Evolutionary conservation across 2,113 vertebrate species (phyloP).

Genomic region (Odobenus rosmarus): DNA sequence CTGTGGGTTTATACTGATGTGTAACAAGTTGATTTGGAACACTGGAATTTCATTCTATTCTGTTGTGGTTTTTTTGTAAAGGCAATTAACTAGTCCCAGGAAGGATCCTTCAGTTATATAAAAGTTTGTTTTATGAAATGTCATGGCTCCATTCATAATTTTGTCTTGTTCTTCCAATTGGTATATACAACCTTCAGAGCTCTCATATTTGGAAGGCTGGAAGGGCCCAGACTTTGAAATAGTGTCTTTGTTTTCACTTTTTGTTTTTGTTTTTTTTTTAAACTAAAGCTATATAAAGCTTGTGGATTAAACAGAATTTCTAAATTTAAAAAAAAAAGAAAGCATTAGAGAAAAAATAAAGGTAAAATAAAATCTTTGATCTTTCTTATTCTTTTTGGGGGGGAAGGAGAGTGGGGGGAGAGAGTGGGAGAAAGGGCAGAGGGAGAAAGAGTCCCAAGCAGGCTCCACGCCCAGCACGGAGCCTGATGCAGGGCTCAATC

Average conservation of each 20-base stretch:
- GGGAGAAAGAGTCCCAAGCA: not conserved
- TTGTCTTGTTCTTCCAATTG: slow-evolving; percentile 85
- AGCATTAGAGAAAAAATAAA: not conserved
- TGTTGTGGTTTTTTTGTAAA: slow-evolving; percentile 79
- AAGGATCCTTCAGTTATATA: slow-evolving; percentile 83
- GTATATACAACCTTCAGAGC: slow-evolving; percentile 84
- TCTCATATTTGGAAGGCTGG: slow-evolving; percentile 88
- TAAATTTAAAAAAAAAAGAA: slow-evolving; percentile 91
- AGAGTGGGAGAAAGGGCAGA: not conserved
- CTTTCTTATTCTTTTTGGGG: not conserved
- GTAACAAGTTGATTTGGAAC: slow-evolving; percentile 86
- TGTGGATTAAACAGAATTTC: slow-evolving; percentile 92
- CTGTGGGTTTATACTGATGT: slow-evolving; percentile 82
- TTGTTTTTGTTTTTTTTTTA: slow-evolving; percentile 84
- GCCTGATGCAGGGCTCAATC: not conserved
- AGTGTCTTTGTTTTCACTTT: slow-evolving; percentile 93
- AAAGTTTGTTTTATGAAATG: slow-evolving; percentile 83
- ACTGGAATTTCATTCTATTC: slow-evolving; percentile 88
- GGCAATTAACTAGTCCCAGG: slow-evolving; percentile 82
- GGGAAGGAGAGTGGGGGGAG: not conserved
- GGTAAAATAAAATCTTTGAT: not conserved
- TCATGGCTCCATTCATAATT: slow-evolving; percentile 83
- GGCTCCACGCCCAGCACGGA: not conserved
- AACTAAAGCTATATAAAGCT: slow-evolving; percentile 93
- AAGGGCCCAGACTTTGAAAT: slow-evolving; percentile 91